Conservation (phyloP, 2,113 vertebrate species). For the Psammodynastes pulverulentus region DNA sequence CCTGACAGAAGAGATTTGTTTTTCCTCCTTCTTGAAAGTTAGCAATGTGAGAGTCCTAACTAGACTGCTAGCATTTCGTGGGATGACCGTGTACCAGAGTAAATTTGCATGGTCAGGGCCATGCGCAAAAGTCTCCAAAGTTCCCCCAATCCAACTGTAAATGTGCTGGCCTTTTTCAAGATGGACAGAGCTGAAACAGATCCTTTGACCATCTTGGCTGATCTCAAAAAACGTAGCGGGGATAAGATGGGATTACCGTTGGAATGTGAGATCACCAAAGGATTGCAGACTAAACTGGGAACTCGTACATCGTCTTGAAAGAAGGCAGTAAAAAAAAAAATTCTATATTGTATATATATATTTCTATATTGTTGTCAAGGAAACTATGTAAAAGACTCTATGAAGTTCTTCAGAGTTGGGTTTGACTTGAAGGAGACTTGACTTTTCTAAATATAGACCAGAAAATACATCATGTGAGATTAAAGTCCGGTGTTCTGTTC, state of each 20-base stretch:
- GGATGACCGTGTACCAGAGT: background rate
- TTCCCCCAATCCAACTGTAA: background rate
- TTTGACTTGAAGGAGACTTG: background rate
- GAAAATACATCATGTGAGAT: background rate
- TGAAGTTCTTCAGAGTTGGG: background rate
- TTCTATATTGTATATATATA: too few species aligned
- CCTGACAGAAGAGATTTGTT: background rate
- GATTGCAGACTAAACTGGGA: background rate
- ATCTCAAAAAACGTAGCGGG: background rate
- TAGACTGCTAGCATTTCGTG: background rate
- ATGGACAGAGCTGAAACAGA: background rate
- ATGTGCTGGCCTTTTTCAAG: background rate
- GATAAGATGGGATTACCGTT: background rate
- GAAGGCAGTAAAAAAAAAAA: background rate
- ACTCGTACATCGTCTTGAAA: background rate
- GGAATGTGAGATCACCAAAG: background rate
- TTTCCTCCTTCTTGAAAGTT: background rate
- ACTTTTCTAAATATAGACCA: background rate
- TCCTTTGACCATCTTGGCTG: background rate
- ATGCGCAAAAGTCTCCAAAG: background rate
- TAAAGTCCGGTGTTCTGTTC: background rate
- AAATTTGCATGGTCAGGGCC: background rate
- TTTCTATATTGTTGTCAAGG: background rate
- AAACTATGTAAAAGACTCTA: background rate
- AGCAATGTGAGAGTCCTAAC: background rate